Conservation (phyloP, 2,888 invertebrate genomes). For the Polyommatus icarus region DNA sequence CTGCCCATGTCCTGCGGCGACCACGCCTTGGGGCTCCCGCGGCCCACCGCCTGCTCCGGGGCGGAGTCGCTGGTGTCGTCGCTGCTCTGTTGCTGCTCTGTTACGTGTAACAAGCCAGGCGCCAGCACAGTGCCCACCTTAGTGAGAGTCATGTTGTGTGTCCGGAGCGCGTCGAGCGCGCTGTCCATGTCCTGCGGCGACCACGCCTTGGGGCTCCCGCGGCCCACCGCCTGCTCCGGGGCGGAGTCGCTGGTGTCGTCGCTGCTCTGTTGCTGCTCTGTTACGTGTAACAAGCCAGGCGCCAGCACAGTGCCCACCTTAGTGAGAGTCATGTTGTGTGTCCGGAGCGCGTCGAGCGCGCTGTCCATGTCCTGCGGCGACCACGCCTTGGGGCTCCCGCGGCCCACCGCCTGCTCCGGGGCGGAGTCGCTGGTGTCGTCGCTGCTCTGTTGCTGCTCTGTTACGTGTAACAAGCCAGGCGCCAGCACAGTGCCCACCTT, state of each 20-base stretch:
- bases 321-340: conserved; percentile 92
- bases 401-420: conserved; percentile 53
- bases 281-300: conserved; percentile 18
- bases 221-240: conserved; percentile 53
- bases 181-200: conserved; percentile 84
- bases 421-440: conserved; percentile 70
- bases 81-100: conserved; percentile 55
- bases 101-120: too few relatives aligned
- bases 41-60: conserved; percentile 53
- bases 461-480: conserved; percentile 20
- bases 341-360: conserved; percentile 91
- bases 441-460: conserved; percentile 59
- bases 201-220: conserved; percentile 89
- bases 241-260: conserved; percentile 70
- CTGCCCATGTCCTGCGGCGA: too few relatives aligned
- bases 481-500: too few relatives aligned
- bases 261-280: conserved; percentile 59
- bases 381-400: conserved; percentile 89
- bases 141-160: too few relatives aligned
- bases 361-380: conserved; percentile 94
- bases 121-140: too few relatives aligned
- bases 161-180: too few relatives aligned
- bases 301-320: too few relatives aligned
- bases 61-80: conserved; percentile 70
- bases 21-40: conserved; percentile 87